Base-by-base conservation (phyloP, 2,888 invertebrate genomes). In the Gibbula magus region DNA sequence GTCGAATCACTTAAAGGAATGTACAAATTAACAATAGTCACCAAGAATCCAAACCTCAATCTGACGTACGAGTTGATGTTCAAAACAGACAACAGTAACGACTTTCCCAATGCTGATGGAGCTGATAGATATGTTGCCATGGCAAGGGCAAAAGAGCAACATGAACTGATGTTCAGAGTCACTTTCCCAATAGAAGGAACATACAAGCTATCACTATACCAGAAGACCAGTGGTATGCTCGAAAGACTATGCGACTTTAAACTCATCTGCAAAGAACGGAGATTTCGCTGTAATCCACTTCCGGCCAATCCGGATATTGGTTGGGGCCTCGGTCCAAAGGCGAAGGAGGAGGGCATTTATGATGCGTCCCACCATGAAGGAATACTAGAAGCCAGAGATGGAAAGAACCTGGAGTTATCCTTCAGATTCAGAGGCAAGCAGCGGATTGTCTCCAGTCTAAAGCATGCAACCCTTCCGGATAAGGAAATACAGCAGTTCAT, bases 121-220 rank as follows among this genome's bases (percentile, higher is more conserved):
- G 51, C 75, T 25, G 75, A 75, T 25, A 75, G 52, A 39, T 75
- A 53, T 53, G 75, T 75, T 8, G 52, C 54, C 1, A 54, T 75
- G 54, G 35, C 29, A 2, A 75, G 52, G 16, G 29, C 32, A 53
- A 51, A 75, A 18, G 52, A 4, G 0, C 20, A 75, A 2, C 25
- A 53, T n/a, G 75, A 45, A 53, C 13, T 75, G 25, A 51, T 13
- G 20, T 54, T 75, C 18, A 54, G 35, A 75, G 75, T 75, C 2
- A 16, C 22, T 13, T 75, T 75, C 20, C 75, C 75, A n/a, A 32
- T 75, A 13, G 75, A 75, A 53, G 75, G 75, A 18, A 52, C 29
- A 1, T 75, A 75, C 75, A 52, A 54, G 29, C 75, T 75, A 25
- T 32, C 29, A 7, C 2, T 70, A 20, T 53, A 29, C 25, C 18